Conservation (phyloP, 2,797 vertebrate species). For the Gobionotothen gibberifrons region DNA sequence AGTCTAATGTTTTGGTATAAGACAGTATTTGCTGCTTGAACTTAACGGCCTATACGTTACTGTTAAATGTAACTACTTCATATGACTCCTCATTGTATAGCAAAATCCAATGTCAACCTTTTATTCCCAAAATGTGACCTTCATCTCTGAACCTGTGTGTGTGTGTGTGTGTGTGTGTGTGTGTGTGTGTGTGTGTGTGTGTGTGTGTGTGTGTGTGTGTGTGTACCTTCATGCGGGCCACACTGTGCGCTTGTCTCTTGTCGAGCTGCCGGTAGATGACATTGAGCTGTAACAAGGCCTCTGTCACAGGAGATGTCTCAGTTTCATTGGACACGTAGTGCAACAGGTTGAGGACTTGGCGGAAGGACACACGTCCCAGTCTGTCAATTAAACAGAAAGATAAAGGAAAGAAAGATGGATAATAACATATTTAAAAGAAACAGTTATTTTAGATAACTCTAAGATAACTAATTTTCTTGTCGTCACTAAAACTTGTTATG, state of each 20-base stretch:
- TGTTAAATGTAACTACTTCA: not conserved
- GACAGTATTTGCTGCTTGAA: too few species aligned
- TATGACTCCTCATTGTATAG: not conserved
- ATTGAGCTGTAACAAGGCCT: conserved; percentile 88
- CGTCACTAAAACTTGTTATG: not conserved
- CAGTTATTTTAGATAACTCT: not conserved
- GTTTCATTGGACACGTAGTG: conserved; percentile 87
- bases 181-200: conserved; percentile 2
- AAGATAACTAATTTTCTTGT: not conserved
- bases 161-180: not conserved
- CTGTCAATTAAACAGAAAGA: conserved; percentile 69
- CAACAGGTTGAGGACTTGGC: conserved; percentile 85
- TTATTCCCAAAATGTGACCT: not conserved
- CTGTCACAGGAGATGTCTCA: conserved; percentile 85
- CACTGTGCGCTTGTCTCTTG: conserved; percentile 83
- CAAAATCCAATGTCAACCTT: not conserved
- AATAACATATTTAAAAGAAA: not conserved
- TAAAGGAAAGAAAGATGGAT: not conserved
- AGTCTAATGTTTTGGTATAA: too few species aligned
- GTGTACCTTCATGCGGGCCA: conserved; percentile 85
- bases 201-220: conserved; percentile 1
- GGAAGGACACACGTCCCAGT: conserved; percentile 87
- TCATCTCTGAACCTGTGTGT: not conserved
- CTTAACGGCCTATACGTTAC: not conserved
- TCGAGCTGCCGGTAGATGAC: conserved; percentile 87